Conservation (phyloP, 2,797 vertebrate species). For the Lemur catta region DNA sequence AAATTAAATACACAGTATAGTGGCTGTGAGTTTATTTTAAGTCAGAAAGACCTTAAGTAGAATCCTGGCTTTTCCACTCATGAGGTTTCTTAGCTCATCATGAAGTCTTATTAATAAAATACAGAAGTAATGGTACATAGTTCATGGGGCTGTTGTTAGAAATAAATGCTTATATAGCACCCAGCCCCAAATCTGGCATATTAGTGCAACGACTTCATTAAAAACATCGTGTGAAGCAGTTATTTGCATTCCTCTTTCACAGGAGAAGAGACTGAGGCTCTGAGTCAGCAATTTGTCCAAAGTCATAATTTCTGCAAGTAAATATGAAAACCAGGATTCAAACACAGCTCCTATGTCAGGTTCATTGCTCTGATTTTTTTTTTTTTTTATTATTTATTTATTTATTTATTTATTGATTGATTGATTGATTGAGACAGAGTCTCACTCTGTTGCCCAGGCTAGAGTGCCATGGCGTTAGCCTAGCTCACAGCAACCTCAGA, state of each 20-base stretch:
- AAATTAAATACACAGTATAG: not conserved
- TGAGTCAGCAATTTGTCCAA: not conserved
- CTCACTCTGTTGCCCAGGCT: too few species aligned
- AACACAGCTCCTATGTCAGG: not conserved
- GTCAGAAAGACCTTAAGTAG: not conserved
- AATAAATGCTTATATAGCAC: not conserved
- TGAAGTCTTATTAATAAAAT: not conserved
- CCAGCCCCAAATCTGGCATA: not conserved
- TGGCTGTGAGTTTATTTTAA: not conserved
- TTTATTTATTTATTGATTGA: too few species aligned
- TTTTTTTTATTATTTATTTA: too few species aligned
- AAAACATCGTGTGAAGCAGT: not conserved
- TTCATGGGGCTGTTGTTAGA: not conserved
- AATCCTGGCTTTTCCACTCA: conserved; percentile 10
- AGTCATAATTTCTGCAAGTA: not conserved
- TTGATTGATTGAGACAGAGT: too few species aligned
- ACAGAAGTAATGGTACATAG: not conserved
- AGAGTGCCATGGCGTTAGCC: too few species aligned
- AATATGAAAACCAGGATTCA: not conserved
- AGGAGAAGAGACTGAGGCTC: not conserved
- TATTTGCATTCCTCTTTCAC: not conserved
- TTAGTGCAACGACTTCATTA: not conserved
- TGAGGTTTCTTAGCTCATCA: not conserved
- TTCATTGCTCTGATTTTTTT: not conserved
- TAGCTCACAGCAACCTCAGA: too few species aligned